Conservation (phyloP, 2,888 invertebrate species). For the Ophion obscuratus region DNA sequence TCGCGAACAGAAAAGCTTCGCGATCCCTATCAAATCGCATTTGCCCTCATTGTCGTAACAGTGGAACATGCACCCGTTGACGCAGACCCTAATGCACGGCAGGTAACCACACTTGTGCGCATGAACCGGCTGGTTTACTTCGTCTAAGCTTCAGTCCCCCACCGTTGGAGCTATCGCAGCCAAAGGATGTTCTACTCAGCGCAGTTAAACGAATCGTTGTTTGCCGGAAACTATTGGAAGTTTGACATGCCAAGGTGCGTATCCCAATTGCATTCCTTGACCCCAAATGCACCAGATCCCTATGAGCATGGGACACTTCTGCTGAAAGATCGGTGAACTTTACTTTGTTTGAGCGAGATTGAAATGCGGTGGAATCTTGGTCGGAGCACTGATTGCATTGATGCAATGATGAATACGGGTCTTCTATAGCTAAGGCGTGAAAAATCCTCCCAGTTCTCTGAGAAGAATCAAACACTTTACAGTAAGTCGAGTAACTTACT, state of each 20-base stretch:
- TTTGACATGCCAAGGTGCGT: neutral
- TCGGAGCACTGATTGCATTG: too few relatives aligned
- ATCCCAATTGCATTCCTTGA: neutral
- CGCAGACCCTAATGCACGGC: constrained; percentile 21
- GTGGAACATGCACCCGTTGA: constrained; percentile 12
- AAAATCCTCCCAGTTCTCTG: neutral
- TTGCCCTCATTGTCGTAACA: constrained; percentile 34
- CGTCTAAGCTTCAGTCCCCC: neutral
- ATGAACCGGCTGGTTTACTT: constrained; percentile 30
- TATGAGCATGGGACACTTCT: too few relatives aligned
- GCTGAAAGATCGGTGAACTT: too few relatives aligned
- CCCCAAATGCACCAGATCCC: too few relatives aligned
- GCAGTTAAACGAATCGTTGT: neutral
- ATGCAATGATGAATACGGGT: neutral
- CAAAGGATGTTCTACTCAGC: constrained; percentile 2
- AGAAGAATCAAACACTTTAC: neutral
- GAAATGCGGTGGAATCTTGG: too few relatives aligned
- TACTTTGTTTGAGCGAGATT: too few relatives aligned
- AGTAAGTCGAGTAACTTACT: neutral
- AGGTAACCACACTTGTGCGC: constrained; percentile 43
- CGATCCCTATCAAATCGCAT: constrained; percentile 35
- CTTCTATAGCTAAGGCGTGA: neutral
- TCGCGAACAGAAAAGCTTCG: neutral
- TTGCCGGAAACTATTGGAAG: constrained; percentile 5
- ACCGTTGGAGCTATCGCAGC: neutral